Evolutionary conservation across 2,888 invertebrate species (phyloP).

Genomic region (Dynastes tityus): DNA sequence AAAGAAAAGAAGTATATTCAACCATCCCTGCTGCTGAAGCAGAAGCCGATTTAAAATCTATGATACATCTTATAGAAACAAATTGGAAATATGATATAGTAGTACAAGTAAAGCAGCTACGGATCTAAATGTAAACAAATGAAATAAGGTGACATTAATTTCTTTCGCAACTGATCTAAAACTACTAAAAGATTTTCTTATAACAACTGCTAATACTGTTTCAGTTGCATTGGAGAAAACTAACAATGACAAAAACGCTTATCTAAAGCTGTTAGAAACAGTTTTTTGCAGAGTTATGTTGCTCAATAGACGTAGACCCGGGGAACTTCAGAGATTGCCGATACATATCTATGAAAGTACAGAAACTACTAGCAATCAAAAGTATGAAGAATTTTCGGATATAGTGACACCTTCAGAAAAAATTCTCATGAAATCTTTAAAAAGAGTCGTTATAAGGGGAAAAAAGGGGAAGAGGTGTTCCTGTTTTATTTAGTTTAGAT

Average conservation of each 20-base stretch:
- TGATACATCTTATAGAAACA: no score
- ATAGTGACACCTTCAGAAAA: constrained; percentile 56
- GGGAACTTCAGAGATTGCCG: constrained; percentile 57
- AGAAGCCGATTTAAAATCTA: constrained; percentile 54
- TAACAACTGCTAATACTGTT: constrained; percentile 43
- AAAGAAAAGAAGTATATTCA: constrained; percentile 50
- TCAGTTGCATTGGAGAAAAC: constrained; percentile 38
- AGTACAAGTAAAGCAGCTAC: constrained; percentile 9
- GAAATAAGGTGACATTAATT: constrained; percentile 53
- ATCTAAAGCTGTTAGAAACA: constrained; percentile 54
- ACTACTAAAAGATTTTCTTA: constrained; percentile 54
- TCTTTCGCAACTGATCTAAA: constrained; percentile 57
- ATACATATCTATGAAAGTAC: constrained; percentile 53
- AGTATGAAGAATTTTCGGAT: constrained; percentile 58
- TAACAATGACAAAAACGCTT: constrained; percentile 50
- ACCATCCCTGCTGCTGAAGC: constrained; percentile 48
- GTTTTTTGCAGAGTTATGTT: constrained; percentile 56
- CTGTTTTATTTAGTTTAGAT: constrained; percentile 58
- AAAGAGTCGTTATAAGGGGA: constrained; percentile 58
- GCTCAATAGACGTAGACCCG: constrained; percentile 51
- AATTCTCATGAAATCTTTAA: constrained; percentile 57
- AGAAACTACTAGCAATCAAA: constrained; percentile 12
- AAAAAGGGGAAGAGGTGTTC: constrained; percentile 58
- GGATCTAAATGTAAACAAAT: constrained; percentile 53
- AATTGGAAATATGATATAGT: no score